phyloP scores from a whole-genome alignment of 1,140 invertebrate species.

The Dendroctonus ponderosae region DNA sequence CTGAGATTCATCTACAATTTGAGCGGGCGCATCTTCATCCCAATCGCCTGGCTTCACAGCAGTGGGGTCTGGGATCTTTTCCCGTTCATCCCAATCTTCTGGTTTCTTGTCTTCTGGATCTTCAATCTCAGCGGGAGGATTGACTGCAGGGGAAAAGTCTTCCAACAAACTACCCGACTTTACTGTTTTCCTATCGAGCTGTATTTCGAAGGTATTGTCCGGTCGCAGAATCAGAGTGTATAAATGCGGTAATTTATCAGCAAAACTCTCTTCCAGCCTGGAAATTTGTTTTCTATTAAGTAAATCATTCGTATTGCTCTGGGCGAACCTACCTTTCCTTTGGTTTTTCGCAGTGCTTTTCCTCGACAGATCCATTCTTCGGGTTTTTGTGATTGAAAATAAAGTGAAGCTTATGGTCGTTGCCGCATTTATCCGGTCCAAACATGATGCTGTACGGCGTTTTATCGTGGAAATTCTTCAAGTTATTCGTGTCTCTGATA shows the following conservation, averaged over 20 bases:
- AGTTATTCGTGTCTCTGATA: slow-evolving; percentile 63
- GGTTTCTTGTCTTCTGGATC: slow-evolving; percentile 91
- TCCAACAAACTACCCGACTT: slow-evolving; percentile 85
- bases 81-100: slow-evolving; percentile 92
- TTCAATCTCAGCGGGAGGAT: slow-evolving; percentile 93
- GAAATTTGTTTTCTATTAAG: not conserved
- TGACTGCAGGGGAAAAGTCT: slow-evolving; percentile 90
- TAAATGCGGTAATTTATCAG: slow-evolving; percentile 93
- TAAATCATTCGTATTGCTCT: not conserved
- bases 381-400: slow-evolving; percentile 97
- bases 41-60: slow-evolving; percentile 90
- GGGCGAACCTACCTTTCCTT: slow-evolving; percentile 58
- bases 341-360: slow-evolving; percentile 91
- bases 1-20: slow-evolving; percentile 86
- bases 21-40: slow-evolving; percentile 89
- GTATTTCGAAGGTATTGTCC: slow-evolving; percentile 78
- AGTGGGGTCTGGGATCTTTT: slow-evolving; percentile 89
- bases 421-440: slow-evolving; percentile 98
- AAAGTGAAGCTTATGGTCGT: slow-evolving; percentile 94
- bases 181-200: slow-evolving; percentile 73
- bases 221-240: slow-evolving; percentile 88
- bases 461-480: slow-evolving; percentile 90
- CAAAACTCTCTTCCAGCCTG: slow-evolving; percentile 80
- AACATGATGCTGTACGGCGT: slow-evolving; percentile 99
- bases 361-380: slow-evolving; percentile 81